Evolutionary conservation across 2,113 vertebrate genomes (phyloP).

Genomic region (Paralichthys olivaceus): DNA sequence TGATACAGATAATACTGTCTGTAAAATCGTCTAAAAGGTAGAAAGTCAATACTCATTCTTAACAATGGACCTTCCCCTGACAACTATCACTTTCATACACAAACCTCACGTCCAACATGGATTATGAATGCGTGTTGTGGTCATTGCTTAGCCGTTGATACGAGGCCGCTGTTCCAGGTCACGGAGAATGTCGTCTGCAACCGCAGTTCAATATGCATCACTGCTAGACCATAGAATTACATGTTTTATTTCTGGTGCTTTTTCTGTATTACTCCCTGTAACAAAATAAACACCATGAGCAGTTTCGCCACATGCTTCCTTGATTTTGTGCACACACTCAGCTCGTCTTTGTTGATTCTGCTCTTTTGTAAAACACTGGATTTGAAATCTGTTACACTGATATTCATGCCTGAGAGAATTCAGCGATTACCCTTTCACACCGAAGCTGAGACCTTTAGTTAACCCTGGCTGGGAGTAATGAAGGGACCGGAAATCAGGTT

Average conservation of each 20-base stretch:
- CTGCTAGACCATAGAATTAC: conserved; percentile 20
- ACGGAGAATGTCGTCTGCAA: conserved; percentile 22
- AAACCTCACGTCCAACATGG: background rate
- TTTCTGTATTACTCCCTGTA: conserved; percentile 11
- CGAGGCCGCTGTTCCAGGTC: conserved; percentile 28
- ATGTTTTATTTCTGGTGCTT: conserved; percentile 5
- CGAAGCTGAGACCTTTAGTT: background rate
- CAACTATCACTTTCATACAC: background rate
- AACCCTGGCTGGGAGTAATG: background rate
- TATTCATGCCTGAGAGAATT: background rate
- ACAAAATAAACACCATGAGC: conserved; percentile 17
- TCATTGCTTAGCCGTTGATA: conserved; percentile 8
- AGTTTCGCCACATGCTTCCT: background rate
- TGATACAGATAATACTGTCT: background rate
- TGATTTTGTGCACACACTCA: background rate
- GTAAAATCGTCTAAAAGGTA: background rate
- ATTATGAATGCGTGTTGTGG: conserved; percentile 11
- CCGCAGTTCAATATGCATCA: conserved; percentile 15
- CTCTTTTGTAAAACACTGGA: background rate
- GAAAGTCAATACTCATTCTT: background rate
- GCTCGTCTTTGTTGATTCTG: background rate
- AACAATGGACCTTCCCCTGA: background rate
- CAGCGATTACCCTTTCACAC: conserved; percentile 9
- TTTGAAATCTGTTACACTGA: background rate
- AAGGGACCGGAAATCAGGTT: background rate